These are phyloP conservation scores for Peromyscus eremicus DNA, from an alignment of 2,797 vertebrate species.

Conservation along the genomic window DNA sequence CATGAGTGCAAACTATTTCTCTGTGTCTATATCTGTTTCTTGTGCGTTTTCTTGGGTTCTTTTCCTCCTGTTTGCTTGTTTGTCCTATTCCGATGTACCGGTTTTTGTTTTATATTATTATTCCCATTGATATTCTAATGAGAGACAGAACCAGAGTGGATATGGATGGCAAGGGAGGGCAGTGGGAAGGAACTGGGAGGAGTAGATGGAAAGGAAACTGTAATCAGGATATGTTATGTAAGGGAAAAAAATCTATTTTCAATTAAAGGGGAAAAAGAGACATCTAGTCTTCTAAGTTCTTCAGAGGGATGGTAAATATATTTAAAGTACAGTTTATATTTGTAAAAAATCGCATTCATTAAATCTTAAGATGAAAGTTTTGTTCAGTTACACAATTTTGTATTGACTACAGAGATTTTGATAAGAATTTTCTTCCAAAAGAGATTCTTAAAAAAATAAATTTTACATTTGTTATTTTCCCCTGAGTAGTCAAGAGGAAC, in stretches of 20 bases:
- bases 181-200: background rate
- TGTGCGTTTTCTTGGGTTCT: background rate
- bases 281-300: background rate
- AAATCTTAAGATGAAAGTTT: background rate
- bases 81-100: background rate
- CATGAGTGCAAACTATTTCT: background rate
- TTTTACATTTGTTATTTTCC: background rate
- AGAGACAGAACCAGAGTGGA: background rate
- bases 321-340: background rate
- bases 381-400: background rate
- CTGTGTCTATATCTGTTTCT: background rate
- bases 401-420: background rate
- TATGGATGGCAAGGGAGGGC: background rate
- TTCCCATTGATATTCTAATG: background rate
- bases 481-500: background rate
- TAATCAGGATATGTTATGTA: background rate
- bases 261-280: background rate
- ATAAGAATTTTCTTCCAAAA: conserved; percentile 15
- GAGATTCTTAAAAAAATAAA: background rate
- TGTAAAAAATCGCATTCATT: background rate
- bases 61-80: background rate
- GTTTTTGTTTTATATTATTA: background rate
- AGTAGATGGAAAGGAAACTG: background rate
- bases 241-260: background rate
- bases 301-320: background rate